These are phyloP conservation scores for Platygyra sinensis DNA, from an alignment of 64 coral and sea anemone species.

Conservation along the genomic window DNA sequence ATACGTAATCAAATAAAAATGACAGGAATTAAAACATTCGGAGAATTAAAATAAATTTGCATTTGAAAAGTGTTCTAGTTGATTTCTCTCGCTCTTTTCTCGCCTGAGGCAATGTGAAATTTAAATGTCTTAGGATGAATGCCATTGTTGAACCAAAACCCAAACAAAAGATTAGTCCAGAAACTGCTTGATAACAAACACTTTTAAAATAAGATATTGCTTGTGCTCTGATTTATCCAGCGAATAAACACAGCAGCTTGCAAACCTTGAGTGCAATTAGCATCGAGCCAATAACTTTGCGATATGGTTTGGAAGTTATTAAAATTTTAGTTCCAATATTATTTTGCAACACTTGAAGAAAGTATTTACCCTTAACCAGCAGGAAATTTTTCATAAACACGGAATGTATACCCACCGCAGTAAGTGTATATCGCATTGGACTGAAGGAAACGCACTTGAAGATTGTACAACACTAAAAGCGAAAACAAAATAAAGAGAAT, in stretches of 20 bases:
- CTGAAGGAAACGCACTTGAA: slow-evolving; percentile 88
- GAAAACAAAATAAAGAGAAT: not conserved
- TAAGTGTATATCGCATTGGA: slow-evolving; percentile 95
- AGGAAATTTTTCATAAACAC: not conserved
- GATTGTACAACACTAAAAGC: slow-evolving; percentile 86
- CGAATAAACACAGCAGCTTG: not conserved
- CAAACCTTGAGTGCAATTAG: slow-evolving; percentile 21
- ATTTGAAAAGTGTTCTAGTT: not conserved
- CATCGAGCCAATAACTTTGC: slow-evolving; percentile 32
- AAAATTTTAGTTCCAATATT: slow-evolving; percentile 37
- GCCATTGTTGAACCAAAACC: not conserved
- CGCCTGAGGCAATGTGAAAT: not conserved
- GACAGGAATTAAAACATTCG: slow-evolving; percentile 20
- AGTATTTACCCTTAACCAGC: not conserved
- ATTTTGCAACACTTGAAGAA: not conserved
- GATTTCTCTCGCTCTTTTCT: not conserved
- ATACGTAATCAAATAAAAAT: slow-evolving; percentile 9
- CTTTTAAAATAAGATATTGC: not conserved
- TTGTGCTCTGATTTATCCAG: not conserved
- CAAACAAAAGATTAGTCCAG: too few species aligned
- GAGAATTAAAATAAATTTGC: not conserved
- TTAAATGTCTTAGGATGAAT: not conserved
- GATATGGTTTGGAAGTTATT: slow-evolving; percentile 25
- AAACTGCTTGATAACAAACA: not conserved
- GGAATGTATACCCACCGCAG: slow-evolving; percentile 80